Percentiles rank a stretch among this genome's conserved stretches.
Evolutionary conservation across 2,888 invertebrate species (phyloP).

Genomic region (Sinhomidia bicolor): DNA sequence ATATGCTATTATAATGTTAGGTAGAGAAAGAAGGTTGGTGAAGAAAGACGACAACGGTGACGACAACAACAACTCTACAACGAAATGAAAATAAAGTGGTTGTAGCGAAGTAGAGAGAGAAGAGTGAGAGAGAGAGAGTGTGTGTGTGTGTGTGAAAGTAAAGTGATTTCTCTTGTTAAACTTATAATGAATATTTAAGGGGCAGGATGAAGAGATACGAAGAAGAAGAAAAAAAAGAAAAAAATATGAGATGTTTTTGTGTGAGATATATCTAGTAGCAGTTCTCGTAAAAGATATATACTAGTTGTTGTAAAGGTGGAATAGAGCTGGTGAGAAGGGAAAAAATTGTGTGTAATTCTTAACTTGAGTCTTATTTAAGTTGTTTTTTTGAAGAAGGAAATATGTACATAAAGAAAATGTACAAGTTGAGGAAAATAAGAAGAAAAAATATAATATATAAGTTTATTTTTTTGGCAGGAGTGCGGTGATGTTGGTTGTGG

Average conservation of each 20-base stretch:
- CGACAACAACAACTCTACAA: slow-evolving; percentile 18
- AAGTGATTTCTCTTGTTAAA: slow-evolving; percentile 65
- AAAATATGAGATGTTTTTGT: slow-evolving; percentile 26
- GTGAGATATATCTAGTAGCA: neutral
- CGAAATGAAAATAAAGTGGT: slow-evolving; percentile 36
- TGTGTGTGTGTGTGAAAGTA: slow-evolving; percentile 30
- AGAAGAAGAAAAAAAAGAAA: neutral
- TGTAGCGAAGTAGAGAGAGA: too few relatives aligned
- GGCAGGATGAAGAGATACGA: neutral
- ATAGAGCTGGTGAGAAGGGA: neutral
- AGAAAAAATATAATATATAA: too few relatives aligned
- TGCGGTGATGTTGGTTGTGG: neutral
- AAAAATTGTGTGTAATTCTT: neutral
- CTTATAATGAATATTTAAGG: slow-evolving; percentile 71
- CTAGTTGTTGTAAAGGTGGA: neutral
- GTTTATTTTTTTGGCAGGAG: too few relatives aligned
- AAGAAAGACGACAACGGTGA: too few relatives aligned
- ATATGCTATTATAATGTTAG: too few relatives aligned
- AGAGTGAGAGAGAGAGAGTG: too few relatives aligned
- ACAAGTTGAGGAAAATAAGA: neutral
- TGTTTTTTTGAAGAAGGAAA: neutral
- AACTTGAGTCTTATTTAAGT: slow-evolving; percentile 21
- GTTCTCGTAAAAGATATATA: too few relatives aligned
- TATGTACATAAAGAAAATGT: neutral
- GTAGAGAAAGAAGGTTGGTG: slow-evolving; percentile 13